Evolutionary conservation across 2,797 vertebrate species (phyloP), one percentile per base, ranked within the genome.

Genomic region (Rhinophrynus dorsalis): DNA sequence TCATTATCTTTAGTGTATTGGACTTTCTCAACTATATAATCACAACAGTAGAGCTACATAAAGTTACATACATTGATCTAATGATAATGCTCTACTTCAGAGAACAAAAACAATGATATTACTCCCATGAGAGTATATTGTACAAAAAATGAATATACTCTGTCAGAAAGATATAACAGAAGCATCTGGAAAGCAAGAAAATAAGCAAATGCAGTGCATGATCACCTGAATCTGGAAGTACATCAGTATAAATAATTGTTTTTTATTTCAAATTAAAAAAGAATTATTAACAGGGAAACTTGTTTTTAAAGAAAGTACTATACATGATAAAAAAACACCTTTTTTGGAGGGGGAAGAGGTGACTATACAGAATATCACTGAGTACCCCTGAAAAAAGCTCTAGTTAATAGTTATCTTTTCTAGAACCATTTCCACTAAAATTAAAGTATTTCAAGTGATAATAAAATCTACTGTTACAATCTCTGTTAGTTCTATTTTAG

Each of bases 31-130:
- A 66, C 61, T 65, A 66, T 73, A 73, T 73, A 73, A 73, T 73
- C 62, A 65, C 69, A 73, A 65, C 66, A 66, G 69, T 51, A 52
- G 32, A 73, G 69, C 61, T 73, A 73, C 69, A 73, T 73, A 73
- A 73, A 73, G 69, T 73, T 73, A 73, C 69, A 73, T 73, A 66
- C 61, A 66, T 73, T 72, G 68, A 71, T 72, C 60, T 72, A 72
- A 72, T 64, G 60, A 72, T 72, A 72, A 72, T 72, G 68, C 68
- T 72, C 68, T 73, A 65, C 62, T 65, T 66, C 69, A 66, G 55
- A 73, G 69, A 73, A 73, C 69, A 73, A 73, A 73, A 73, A 73
- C 69, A 73, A 73, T 72, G 69, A 73, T 73, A 64, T 73, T 73
- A 66, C 69, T 48, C 69, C 69, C 62, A 48, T 44, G 69, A 65